These are phyloP conservation scores for Adelphocoris suturalis DNA, from an alignment of 2,888 invertebrate species.

Conservation along the genomic window DNA sequence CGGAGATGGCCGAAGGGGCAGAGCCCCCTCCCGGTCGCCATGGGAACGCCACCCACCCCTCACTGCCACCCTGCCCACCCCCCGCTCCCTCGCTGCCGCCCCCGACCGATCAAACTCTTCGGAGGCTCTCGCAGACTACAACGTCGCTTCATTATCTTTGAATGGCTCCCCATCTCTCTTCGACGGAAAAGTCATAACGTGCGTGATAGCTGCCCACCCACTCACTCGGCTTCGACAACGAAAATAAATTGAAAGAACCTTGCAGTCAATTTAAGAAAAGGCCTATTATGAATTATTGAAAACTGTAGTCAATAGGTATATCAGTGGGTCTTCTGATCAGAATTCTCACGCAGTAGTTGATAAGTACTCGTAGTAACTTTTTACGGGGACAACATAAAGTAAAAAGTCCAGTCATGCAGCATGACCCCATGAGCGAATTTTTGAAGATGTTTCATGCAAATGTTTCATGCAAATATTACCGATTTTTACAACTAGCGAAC, in stretches of 20 bases:
- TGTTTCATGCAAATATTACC: too few species aligned
- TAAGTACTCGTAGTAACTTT: too few species aligned
- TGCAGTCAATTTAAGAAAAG: not conserved
- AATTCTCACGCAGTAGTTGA: too few species aligned
- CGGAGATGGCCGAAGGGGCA: constrained; percentile 31
- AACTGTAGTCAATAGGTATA: too few species aligned
- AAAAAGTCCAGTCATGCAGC: too few species aligned
- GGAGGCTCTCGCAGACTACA: not conserved
- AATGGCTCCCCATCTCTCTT: not conserved
- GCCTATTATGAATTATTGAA: too few species aligned
- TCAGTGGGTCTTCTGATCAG: too few species aligned
- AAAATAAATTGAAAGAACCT: not conserved
- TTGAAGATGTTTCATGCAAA: too few species aligned
- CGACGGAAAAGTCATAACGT: not conserved
- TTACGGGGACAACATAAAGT: too few species aligned
- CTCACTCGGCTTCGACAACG: not conserved
- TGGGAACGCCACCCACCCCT: constrained; percentile 53
- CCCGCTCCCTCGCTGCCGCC: constrained; percentile 68
- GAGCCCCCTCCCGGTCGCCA: constrained; percentile 18
- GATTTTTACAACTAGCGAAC: too few species aligned
- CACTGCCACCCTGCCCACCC: constrained; percentile 46
- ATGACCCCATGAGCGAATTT: too few species aligned
- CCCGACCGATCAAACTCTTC: constrained; percentile 58
- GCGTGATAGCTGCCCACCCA: too few species aligned
- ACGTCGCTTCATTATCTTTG: constrained; percentile 47